phyloP scores from a whole-genome alignment of 2,797 vertebrate species.

The Pseudomugil gertrudae region DNA sequence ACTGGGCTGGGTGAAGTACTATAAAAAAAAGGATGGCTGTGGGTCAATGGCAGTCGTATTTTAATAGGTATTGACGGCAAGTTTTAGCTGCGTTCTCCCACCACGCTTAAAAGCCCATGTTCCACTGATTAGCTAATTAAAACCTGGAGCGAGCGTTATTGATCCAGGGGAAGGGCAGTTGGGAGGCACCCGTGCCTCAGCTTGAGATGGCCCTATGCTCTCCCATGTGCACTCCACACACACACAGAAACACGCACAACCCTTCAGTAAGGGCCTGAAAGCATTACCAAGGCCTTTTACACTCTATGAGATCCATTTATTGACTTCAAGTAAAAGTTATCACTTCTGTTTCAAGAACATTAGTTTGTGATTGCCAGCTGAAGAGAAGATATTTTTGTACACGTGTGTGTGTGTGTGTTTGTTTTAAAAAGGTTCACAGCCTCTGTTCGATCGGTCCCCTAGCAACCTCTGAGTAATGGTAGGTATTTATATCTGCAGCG shows the following conservation, averaged over 20 bases:
- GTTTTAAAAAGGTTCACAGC: not conserved
- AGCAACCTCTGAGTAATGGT: constrained; percentile 58
- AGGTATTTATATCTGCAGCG: constrained; percentile 68
- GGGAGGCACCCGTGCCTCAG: constrained; percentile 65
- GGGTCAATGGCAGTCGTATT: constrained; percentile 52
- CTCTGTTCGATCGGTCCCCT: constrained; percentile 40
- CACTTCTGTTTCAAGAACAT: constrained; percentile 60
- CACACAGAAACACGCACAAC: constrained; percentile 22
- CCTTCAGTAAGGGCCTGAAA: constrained; percentile 49
- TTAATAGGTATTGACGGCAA: constrained; percentile 78
- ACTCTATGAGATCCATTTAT: constrained; percentile 64
- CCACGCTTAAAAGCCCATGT: constrained; percentile 79
- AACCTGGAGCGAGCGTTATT: constrained; percentile 73
- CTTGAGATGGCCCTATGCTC: constrained; percentile 42
- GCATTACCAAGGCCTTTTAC: constrained; percentile 61
- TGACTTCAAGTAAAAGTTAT: constrained; percentile 54
- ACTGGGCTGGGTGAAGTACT: constrained; percentile 31
- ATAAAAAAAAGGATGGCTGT: constrained; percentile 52
- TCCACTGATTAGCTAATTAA: constrained; percentile 85
- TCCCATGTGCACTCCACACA: not conserved
- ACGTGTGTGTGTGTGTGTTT: constrained; percentile 3
- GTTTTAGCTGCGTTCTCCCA: constrained; percentile 68
- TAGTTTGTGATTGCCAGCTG: constrained; percentile 45
- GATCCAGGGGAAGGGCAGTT: constrained; percentile 60
- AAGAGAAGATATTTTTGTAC: constrained; percentile 30